These are phyloP conservation scores for Cryptops parisi DNA, from an alignment of 2,888 invertebrate species.

Conservation along the genomic window DNA sequence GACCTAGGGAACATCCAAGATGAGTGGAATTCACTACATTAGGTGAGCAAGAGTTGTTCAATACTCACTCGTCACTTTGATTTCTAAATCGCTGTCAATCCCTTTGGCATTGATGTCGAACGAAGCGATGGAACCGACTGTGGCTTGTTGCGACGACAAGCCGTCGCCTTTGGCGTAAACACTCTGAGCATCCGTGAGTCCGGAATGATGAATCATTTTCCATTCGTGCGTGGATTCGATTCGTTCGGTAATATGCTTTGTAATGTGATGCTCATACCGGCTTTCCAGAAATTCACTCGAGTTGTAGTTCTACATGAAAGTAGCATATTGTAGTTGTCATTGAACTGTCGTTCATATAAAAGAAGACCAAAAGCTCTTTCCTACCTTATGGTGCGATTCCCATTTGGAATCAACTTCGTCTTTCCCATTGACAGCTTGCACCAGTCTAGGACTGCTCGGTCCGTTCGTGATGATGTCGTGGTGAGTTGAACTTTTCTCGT, in stretches of 20 bases:
- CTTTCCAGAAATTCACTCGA: not conserved
- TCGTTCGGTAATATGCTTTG: not conserved
- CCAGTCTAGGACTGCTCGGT: not conserved
- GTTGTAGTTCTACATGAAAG: not conserved
- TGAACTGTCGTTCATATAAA: too few relatives aligned
- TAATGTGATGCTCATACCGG: not conserved
- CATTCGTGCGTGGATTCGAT: slow-evolving; percentile 6
- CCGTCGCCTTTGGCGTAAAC: slow-evolving; percentile 31
- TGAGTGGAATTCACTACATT: not conserved
- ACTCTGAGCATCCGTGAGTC: slow-evolving; percentile 2
- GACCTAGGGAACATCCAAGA: slow-evolving; percentile 29
- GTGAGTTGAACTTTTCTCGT: slow-evolving; percentile 6
- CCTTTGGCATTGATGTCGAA: slow-evolving; percentile 37
- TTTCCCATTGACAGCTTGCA: slow-evolving; percentile 2
- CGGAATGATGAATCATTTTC: slow-evolving; percentile 10
- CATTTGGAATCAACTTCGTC: slow-evolving; percentile 12
- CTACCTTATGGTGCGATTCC: slow-evolving; percentile 5
- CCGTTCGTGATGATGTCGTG: slow-evolving; percentile 1
- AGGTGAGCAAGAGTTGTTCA: too few relatives aligned
- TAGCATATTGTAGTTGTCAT: too few relatives aligned
- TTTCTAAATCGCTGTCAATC: slow-evolving; percentile 36
- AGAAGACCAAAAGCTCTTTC: too few relatives aligned
- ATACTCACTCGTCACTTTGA: slow-evolving; percentile 37
- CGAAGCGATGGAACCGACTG: slow-evolving; percentile 33
- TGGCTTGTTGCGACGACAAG: slow-evolving; percentile 29